These are phyloP conservation scores for Terebella lapidaria DNA, from an alignment of 2,888 invertebrate genomes.

Conservation along the genomic window DNA sequence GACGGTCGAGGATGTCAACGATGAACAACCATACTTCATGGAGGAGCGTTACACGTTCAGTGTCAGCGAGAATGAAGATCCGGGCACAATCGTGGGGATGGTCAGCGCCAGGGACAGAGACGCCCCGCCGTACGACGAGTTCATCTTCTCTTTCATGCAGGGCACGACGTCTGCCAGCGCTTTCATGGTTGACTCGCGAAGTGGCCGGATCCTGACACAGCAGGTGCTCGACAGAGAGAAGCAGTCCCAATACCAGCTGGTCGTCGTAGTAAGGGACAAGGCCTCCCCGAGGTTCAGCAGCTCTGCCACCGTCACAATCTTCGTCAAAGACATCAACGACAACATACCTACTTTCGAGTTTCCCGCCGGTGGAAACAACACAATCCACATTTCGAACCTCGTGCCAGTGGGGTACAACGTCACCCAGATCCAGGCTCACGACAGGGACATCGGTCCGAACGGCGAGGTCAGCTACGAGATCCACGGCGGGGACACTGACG, in stretches of 20 bases:
- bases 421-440: constrained; percentile 9
- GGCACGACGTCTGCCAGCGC: not conserved
- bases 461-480: constrained; percentile 9
- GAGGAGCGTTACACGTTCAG: constrained; percentile 5
- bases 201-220: constrained; percentile 12
- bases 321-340: constrained; percentile 23
- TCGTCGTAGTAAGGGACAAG: constrained; percentile 16
- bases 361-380: constrained; percentile 14
- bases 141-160: not conserved
- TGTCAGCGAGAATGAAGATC: constrained; percentile 11
- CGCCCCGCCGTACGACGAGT: constrained; percentile 9
- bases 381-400: constrained; percentile 12
- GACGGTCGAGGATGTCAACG: constrained; percentile 11
- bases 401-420: constrained; percentile 11
- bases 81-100: constrained; percentile 10
- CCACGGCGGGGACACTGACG: constrained; percentile 4
- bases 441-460: constrained; percentile 16
- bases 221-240: constrained; percentile 18
- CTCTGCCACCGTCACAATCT: constrained; percentile 15
- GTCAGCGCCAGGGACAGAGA: constrained; percentile 14
- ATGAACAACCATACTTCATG: constrained; percentile 13
- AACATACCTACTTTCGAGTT: constrained; percentile 19
- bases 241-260: constrained; percentile 8
- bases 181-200: constrained; percentile 11
- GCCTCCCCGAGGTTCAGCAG: constrained; percentile 4